Evolutionary conservation across 2,113 vertebrate genomes (phyloP).

Genomic region (Amphiprion ocellaris): DNA sequence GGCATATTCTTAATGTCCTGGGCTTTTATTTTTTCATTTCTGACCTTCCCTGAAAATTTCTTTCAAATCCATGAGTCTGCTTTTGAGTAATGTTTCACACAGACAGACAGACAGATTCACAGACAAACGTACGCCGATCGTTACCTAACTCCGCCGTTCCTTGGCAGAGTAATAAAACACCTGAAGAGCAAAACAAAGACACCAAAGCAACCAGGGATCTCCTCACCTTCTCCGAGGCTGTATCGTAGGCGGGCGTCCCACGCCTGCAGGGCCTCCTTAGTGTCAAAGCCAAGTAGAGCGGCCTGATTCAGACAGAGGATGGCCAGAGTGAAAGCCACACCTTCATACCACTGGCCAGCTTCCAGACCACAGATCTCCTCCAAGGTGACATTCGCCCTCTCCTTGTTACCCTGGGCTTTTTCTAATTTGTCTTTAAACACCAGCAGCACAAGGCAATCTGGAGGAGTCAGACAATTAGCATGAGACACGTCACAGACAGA

Average conservation of each 20-base stretch:
- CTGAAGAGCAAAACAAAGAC: neutral
- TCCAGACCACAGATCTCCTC: slow-evolving; percentile 97
- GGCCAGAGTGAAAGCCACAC: slow-evolving; percentile 88
- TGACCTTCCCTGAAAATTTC: no score
- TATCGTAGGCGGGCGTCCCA: slow-evolving; percentile 94
- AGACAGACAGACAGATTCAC: no score
- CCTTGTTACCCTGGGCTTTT: slow-evolving; percentile 87
- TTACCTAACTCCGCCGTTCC: no score
- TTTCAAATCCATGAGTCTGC: no score
- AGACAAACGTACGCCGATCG: no score
- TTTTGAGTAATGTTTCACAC: no score
- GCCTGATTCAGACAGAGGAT: slow-evolving; percentile 92
- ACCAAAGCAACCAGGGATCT: neutral
- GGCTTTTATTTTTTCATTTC: no score
- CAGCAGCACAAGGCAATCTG: slow-evolving; percentile 95
- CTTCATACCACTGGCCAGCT: slow-evolving; percentile 89
- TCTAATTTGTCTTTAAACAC: slow-evolving; percentile 92
- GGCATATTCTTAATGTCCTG: no score
- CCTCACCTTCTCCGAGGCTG: slow-evolving; percentile 92
- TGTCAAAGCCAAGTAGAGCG: slow-evolving; percentile 93
- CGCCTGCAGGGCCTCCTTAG: slow-evolving; percentile 90
- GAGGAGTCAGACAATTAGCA: slow-evolving; percentile 1
- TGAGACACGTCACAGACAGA: neutral
- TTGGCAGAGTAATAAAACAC: no score
- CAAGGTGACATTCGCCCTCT: slow-evolving; percentile 89